These are phyloP conservation scores for Lithosia quadra DNA, from an alignment of 2,888 invertebrate species.

Conservation along the genomic window DNA sequence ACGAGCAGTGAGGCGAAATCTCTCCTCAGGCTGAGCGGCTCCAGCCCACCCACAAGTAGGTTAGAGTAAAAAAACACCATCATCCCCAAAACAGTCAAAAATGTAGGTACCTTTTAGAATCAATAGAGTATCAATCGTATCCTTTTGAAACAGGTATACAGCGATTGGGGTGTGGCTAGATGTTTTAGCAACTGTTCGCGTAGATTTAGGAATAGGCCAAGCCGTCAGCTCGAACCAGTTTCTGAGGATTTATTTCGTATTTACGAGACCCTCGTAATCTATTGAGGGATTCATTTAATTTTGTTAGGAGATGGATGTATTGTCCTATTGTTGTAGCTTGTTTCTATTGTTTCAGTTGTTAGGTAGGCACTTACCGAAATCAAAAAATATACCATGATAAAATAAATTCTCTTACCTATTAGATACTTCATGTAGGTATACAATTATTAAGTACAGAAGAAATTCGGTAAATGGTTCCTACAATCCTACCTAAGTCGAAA, in stretches of 20 bases:
- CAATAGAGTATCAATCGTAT: too few species aligned
- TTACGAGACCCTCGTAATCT: not conserved
- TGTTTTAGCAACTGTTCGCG: not conserved
- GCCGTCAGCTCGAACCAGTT: not conserved
- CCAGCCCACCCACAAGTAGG: too few species aligned
- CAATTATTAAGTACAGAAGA: too few species aligned
- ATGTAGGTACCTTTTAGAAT: too few species aligned
- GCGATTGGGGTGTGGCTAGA: not conserved
- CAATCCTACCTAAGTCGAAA: too few species aligned
- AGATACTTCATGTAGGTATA: too few species aligned
- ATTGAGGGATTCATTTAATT: not conserved
- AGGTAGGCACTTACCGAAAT: not conserved
- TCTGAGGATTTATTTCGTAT: constrained; percentile 5
- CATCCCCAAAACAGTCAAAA: too few species aligned
- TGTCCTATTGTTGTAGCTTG: not conserved
- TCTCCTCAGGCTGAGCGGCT: too few species aligned
- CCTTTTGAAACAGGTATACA: not conserved
- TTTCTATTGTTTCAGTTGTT: not conserved
- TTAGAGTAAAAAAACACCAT: too few species aligned
- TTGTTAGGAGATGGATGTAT: not conserved
- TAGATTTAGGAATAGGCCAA: not conserved
- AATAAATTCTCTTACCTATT: too few species aligned
- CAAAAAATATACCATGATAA: not conserved
- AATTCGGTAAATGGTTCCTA: too few species aligned
- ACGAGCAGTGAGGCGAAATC: too few species aligned